phyloP scores from a whole-genome alignment of 1,140 invertebrate genomes.

The Diuraphis noxia region DNA sequence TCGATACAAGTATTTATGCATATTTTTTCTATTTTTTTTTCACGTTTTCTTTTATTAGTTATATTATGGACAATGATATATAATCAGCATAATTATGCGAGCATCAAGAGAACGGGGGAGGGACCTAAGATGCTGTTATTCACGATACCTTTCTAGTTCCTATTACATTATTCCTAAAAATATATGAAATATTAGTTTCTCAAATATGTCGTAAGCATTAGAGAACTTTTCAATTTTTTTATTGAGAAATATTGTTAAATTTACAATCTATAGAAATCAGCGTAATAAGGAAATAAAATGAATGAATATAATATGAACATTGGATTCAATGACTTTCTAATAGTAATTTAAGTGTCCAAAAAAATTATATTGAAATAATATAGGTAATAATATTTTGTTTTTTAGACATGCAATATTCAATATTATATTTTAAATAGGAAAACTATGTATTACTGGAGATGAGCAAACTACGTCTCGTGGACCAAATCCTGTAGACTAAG shows the following conservation, averaged over 20 bases:
- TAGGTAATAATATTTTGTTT: background rate
- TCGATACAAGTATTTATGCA: background rate
- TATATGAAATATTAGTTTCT: background rate
- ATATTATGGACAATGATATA: background rate
- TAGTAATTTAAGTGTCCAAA: no score
- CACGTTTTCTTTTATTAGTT: background rate
- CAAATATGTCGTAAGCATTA: background rate
- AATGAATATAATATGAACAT: no score
- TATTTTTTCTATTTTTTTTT: background rate
- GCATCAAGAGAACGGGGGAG: background rate
- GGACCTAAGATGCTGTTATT: no score
- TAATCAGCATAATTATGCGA: background rate
- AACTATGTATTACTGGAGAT: background rate
- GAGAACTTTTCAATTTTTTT: background rate
- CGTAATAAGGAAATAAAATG: no score
- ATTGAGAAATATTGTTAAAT: no score
- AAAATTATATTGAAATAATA: background rate
- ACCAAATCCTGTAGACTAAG: background rate
- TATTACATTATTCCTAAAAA: background rate
- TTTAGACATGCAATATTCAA: background rate
- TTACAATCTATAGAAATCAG: no score
- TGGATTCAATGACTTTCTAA: no score
- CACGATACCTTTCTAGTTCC: background rate
- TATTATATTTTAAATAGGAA: background rate
- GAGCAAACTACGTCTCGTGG: background rate